Percentiles rank a stretch among this genome's conserved stretches.
phyloP scores from a whole-genome alignment of 2,113 vertebrate species.

The Burhinus oedicnemus region DNA sequence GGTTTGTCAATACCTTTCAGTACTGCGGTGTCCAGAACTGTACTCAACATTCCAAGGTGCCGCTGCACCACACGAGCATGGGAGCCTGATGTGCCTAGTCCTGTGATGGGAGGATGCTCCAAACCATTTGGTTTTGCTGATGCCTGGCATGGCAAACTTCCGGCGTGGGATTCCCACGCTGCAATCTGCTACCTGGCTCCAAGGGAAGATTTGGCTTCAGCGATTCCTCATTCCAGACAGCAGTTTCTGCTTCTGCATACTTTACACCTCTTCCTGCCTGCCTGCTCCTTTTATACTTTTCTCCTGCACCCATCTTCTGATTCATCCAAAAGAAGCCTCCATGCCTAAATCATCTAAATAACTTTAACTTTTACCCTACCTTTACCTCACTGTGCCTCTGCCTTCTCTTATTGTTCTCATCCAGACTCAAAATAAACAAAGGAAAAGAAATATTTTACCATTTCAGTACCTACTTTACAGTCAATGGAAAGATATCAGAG shows the following conservation, averaged over 20 bases:
- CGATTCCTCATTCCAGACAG: accelerated
- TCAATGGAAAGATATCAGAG: neutral
- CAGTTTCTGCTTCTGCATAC: neutral
- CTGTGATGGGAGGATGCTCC: neutral
- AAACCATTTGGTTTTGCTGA: neutral
- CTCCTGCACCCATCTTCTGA: neutral
- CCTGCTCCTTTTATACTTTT: neutral
- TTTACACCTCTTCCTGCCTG: neutral
- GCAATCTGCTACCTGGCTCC: neutral
- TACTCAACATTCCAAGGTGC: neutral
- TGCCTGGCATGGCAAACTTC: accelerated
- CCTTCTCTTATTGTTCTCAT: neutral
- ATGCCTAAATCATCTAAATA: neutral
- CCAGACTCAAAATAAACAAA: neutral
- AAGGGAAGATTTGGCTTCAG: neutral
- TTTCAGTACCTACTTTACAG: neutral
- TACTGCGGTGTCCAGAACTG: neutral
- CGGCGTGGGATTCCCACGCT: accelerated
- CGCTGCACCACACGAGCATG: accelerated
- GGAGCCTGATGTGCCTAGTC: accelerated
- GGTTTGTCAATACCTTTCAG: neutral
- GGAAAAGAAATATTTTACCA: neutral
- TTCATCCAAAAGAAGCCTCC: neutral
- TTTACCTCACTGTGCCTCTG: neutral
- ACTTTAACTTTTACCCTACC: neutral